These are phyloP conservation scores for Sebastes cheni DNA, from an alignment of 2,797 vertebrate genomes.

Conservation along the genomic window DNA sequence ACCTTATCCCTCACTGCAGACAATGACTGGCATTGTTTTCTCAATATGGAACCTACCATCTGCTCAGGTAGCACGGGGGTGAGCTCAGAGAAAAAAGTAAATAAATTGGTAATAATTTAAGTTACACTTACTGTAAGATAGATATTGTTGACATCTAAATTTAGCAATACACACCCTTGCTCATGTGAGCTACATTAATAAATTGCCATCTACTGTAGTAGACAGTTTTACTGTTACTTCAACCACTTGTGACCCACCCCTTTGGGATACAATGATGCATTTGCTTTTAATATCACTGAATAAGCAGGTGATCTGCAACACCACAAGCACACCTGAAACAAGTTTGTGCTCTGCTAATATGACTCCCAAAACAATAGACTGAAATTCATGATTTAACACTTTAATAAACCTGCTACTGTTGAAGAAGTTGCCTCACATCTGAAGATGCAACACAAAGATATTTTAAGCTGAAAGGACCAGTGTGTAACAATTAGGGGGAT, in stretches of 20 bases:
- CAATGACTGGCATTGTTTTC: constrained; percentile 3
- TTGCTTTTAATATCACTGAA: neutral
- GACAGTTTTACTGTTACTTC: neutral
- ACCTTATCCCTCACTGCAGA: neutral
- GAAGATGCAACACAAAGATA: neutral
- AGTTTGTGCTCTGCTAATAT: neutral
- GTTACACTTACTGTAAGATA: neutral
- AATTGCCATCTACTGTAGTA: neutral
- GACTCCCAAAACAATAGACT: neutral
- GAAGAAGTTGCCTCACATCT: neutral
- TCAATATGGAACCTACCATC: constrained; percentile 25
- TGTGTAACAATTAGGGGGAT: too few species aligned
- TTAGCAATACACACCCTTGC: neutral
- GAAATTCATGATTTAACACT: neutral
- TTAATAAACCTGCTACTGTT: neutral
- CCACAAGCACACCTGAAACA: neutral
- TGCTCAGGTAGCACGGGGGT: neutral
- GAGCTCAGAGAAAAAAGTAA: neutral
- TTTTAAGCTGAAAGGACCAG: neutral
- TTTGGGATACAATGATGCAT: neutral
- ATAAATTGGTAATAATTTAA: neutral
- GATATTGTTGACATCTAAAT: neutral
- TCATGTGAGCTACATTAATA: neutral
- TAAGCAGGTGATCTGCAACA: neutral
- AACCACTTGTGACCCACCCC: neutral